These are phyloP conservation scores for Scomber scombrus DNA, from an alignment of 2,113 vertebrate genomes.

Conservation along the genomic window DNA sequence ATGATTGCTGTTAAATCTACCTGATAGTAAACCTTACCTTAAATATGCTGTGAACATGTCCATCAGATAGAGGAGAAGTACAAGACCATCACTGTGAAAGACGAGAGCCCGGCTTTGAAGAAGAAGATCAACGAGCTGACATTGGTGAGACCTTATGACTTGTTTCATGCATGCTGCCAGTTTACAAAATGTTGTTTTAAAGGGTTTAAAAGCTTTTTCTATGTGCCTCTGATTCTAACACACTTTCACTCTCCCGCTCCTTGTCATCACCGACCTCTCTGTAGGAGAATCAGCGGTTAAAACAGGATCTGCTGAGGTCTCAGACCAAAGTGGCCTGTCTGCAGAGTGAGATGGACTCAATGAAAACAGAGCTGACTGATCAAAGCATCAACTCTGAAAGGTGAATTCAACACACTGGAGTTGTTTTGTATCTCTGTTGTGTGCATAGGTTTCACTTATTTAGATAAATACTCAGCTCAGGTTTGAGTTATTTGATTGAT, in stretches of 20 bases:
- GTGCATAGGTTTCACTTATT: neutral
- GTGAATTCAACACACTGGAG: conserved; percentile 72
- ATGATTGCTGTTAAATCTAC: too few relatives aligned
- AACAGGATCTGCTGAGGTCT: conserved; percentile 94
- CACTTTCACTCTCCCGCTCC: neutral
- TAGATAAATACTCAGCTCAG: neutral
- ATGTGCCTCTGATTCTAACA: neutral
- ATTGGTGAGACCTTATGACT: conserved; percentile 84
- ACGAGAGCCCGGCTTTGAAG: conserved; percentile 90
- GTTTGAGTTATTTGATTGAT: neutral
- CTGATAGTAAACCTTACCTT: neutral
- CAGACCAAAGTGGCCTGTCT: conserved; percentile 94
- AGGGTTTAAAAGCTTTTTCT: too few relatives aligned
- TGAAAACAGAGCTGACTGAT: conserved; percentile 95
- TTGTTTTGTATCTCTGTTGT: neutral
- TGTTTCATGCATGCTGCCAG: neutral
- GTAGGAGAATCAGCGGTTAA: conserved; percentile 95
- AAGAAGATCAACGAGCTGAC: conserved; percentile 91
- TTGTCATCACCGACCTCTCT: neutral
- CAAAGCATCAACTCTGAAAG: conserved; percentile 92
- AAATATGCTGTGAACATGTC: neutral
- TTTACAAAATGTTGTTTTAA: too few relatives aligned
- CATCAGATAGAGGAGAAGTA: conserved; percentile 94
- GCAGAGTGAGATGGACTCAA: conserved; percentile 93
- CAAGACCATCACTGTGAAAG: conserved; percentile 88